Conservation (phyloP, 2,113 vertebrate species). For the Eurystomus gularis region DNA sequence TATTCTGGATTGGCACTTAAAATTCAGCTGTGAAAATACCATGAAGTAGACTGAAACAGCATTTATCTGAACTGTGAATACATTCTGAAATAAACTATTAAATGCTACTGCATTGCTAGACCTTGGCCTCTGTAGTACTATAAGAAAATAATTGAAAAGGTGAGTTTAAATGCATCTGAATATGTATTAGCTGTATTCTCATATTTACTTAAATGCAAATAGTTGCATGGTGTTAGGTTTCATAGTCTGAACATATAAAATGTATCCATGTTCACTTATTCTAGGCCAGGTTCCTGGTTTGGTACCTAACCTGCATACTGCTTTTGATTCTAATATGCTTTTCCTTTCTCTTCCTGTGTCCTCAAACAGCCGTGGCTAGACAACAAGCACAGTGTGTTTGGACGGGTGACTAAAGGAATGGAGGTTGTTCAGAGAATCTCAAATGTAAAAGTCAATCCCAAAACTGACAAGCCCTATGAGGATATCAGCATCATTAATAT, state of each 20-base stretch:
- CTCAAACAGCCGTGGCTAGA: slow-evolving; percentile 91
- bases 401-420: slow-evolving; percentile 95
- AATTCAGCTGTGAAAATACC: background rate
- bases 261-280: background rate
- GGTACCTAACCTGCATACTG: background rate
- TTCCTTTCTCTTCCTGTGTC: background rate
- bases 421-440: slow-evolving; percentile 98
- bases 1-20: background rate
- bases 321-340: background rate
- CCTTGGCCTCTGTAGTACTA: background rate
- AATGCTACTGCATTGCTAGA: background rate
- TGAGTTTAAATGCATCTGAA: background rate
- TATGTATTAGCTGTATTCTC: background rate
- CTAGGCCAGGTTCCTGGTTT: background rate
- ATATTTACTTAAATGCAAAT: background rate
- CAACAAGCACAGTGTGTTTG: slow-evolving; percentile 98
- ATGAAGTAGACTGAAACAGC: background rate
- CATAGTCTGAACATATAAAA: background rate
- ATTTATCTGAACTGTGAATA: background rate
- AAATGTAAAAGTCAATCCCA: slow-evolving; percentile 95
- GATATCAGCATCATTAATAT: slow-evolving; percentile 98
- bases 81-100: background rate
- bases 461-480: slow-evolving; percentile 97
- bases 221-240: background rate
- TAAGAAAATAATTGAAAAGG: background rate